Percentiles rank a stretch among this genome's conserved stretches.
phyloP scores from a whole-genome alignment of 2,113 vertebrate genomes.

The Microcebus murinus region DNA sequence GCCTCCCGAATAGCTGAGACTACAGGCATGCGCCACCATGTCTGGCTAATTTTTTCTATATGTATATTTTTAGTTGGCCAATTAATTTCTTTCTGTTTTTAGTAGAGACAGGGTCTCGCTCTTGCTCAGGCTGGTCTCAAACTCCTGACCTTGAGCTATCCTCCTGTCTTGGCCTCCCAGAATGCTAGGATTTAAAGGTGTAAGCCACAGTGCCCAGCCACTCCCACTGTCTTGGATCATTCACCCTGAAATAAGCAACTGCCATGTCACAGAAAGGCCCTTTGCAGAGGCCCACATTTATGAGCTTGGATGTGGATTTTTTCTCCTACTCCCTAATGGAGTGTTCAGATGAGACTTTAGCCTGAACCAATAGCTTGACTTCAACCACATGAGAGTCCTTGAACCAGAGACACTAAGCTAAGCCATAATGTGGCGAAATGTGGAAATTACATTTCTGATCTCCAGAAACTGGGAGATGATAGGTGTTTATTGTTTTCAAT shows the following conservation, averaged over 20 bases:
- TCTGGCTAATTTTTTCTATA: too few species aligned
- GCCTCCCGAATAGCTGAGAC: too few species aligned
- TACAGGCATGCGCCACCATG: too few species aligned
- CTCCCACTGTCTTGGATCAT: background rate
- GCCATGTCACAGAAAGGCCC: background rate
- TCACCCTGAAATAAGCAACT: background rate
- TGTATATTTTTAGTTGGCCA: too few species aligned
- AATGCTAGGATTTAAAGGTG: too few species aligned
- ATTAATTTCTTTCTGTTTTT: too few species aligned
- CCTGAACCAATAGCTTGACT: background rate
- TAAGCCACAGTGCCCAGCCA: background rate
- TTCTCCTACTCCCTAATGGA: background rate
- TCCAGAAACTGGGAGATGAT: background rate
- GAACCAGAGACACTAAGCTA: background rate
- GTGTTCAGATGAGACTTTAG: background rate
- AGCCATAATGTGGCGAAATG: background rate
- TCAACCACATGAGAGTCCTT: background rate
- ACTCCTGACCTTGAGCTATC: too few species aligned
- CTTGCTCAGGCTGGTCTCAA: too few species aligned
- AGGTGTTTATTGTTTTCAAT: background rate
- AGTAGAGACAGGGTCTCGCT: too few species aligned
- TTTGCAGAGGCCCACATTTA: background rate
- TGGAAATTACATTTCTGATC: background rate
- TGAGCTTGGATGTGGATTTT: background rate
- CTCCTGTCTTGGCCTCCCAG: too few species aligned